Base-by-base conservation (phyloP, 2,113 vertebrate genomes). In the Nycticebus coucang region DNA sequence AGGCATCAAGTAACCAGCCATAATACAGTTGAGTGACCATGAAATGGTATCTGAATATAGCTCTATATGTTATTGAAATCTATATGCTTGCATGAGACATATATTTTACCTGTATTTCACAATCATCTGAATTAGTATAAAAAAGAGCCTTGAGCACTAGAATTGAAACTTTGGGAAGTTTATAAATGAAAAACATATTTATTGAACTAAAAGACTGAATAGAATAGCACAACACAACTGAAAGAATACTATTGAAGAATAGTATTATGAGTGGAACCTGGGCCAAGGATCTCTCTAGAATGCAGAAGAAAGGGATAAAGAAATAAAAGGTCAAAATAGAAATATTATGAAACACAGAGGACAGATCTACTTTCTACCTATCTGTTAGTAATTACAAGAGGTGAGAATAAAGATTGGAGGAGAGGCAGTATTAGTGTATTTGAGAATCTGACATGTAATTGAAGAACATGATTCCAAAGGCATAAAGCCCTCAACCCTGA, bases 221-320 rank as follows among this genome's bases (percentile, higher is more conserved):
- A 92, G 41, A 85, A 71, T 30, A 84, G 66, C 14, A 87, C 28
- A 5, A 74, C 4, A 37, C 12, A 37, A 79, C n/a, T 69, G 71
- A 95, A 85, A 84, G 77, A 84, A 75, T 75, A 57, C 4, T 62
- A 59, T 59, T 94, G 24, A 95, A 89, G 62, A 89, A 74, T 84
- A 72, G 72, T 68, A n/a, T 37, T 50, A 28, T 90, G n/a, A 78
- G n/a, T 75, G 7, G 24, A 87, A 91, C 35, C 35, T 53, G 33
- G 3, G 30, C 35, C 68, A 45, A 85, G 21, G 35, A 93, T 41
- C 85, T 95, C 72, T 71, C 35, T 66, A 88, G 59, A 91, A 89
- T 71, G 60, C 24, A 72, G 62, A 89, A 83, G 33, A 22, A 35
- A 10, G 30, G 35, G 37, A 41, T 19, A 74, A n/a, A n/a, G n/a